Evolutionary conservation across 2,888 invertebrate species (phyloP), one percentile per base, ranked within the genome.

Genomic region (Aphidoletes aphidimyza): DNA sequence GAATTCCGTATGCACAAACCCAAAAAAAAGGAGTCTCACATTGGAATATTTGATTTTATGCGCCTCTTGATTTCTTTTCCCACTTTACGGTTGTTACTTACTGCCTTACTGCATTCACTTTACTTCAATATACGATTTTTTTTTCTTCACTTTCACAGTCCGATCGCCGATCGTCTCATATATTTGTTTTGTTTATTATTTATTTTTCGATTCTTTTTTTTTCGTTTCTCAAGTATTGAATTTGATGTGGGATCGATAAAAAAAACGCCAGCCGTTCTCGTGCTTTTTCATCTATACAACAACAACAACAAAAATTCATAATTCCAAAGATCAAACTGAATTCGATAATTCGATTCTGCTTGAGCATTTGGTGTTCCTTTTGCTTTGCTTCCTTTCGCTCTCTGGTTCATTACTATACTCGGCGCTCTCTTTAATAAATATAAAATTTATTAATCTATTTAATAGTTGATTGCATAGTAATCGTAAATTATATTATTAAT

Each of bases 361-460:
- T 45, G n/a, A 45, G 42, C 83, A 45, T 83, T 83, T 83, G n/a
- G n/a, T n/a, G n/a, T 78, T 59, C 59, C 22, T 30, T 59, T 59
- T 59, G n/a, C 26, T 22, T 22, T 26, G 5, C 6, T 2, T 19
- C 6, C 19, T 11, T 54, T 54, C n/a, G n/a, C n/a, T n/a, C n/a
- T n/a, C n/a, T n/a, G n/a, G n/a, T n/a, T n/a, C n/a, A 30, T 69
- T 69, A 69, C 69, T 17, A 78, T 78, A 54, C 30, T n/a, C 69
- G 37, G 36, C 81, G n/a, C 9, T 37, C 37, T 11, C n/a, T n/a
- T n/a, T 81, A n/a, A 37, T 81, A 81, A 37, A 81, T 37, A 81
- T 81, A 14, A 37, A 81, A 83, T 83, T 83, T 83, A 83, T 83
- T 83, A 42, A 83, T 42, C 83, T 83, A 83, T 83, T 83, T 83